phyloP scores from a whole-genome alignment of 1,140 invertebrate species.

The Helicoverpa armigera region DNA sequence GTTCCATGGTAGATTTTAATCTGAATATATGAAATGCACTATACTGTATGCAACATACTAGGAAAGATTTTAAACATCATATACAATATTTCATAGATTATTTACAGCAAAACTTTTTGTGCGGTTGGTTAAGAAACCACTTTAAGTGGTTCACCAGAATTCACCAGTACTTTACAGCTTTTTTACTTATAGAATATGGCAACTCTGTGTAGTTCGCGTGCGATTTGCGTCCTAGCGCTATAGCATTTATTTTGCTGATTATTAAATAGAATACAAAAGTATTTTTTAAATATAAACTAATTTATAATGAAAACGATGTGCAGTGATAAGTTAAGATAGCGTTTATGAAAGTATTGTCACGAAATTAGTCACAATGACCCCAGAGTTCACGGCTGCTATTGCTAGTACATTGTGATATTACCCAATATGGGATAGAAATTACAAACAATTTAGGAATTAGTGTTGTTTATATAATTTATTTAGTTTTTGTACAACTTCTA shows the following conservation, averaged over 20 bases:
- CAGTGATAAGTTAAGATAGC: slow-evolving; percentile 46
- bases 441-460: slow-evolving; percentile 65
- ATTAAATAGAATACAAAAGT: slow-evolving; percentile 56
- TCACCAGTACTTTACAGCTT: background rate
- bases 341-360: slow-evolving; percentile 54
- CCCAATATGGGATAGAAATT: slow-evolving; percentile 79
- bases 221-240: slow-evolving; percentile 76
- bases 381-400: slow-evolving; percentile 76
- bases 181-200: slow-evolving; percentile 55
- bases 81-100: no score
- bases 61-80: no score
- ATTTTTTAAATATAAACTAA: slow-evolving; percentile 45
- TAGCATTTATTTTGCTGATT: slow-evolving; percentile 70
- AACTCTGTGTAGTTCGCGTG: slow-evolving; percentile 72
- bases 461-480: slow-evolving; percentile 51
- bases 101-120: no score
- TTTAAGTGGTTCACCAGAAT: background rate
- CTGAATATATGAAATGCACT: no score
- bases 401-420: slow-evolving; percentile 70
- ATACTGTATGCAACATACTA: no score
- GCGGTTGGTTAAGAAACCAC: no score
- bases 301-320: slow-evolving; percentile 34
- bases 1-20: no score
- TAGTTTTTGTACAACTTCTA: slow-evolving; percentile 48
- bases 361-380: slow-evolving; percentile 70